Percentiles rank a stretch among this genome's conserved stretches.
Conservation (phyloP, 1,140 invertebrate genomes). For the Bombus waltoni region DNA sequence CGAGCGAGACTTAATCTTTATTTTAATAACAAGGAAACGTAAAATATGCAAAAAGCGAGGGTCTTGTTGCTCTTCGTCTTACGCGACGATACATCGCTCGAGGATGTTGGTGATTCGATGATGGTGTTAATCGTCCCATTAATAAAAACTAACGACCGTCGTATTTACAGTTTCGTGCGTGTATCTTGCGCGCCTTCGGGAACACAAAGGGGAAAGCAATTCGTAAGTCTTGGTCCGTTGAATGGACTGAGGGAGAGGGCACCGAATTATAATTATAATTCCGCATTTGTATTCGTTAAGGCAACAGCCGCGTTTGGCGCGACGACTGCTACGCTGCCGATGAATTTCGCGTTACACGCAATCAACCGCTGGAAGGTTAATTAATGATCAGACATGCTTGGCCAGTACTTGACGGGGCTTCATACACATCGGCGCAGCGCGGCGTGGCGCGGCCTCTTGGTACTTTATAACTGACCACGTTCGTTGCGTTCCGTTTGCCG, state of each 20-base stretch:
- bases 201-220: constrained; percentile 63
- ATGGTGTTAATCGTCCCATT: constrained; percentile 71
- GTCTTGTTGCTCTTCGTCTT: constrained; percentile 5
- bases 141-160: constrained; percentile 70
- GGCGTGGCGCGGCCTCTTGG: not conserved
- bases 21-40: too few species aligned
- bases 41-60: too few species aligned
- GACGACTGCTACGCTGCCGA: constrained; percentile 33
- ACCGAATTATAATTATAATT: constrained; percentile 78
- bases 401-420: constrained; percentile 43
- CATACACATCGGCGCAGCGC: constrained; percentile 33
- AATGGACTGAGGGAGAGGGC: constrained; percentile 59
- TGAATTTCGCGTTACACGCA: constrained; percentile 73
- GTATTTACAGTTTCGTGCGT: constrained; percentile 50
- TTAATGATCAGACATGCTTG: constrained; percentile 64
- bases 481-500: constrained; percentile 46
- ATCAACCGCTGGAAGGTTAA: constrained; percentile 68
- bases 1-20: too few species aligned
- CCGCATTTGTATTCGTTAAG: constrained; percentile 79
- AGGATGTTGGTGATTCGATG: constrained; percentile 69
- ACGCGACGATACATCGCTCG: constrained; percentile 38
- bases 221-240: constrained; percentile 60
- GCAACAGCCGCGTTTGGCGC: constrained; percentile 31
- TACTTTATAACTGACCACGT: constrained; percentile 47
- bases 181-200: constrained; percentile 49